Evolutionary conservation across 2,797 vertebrate species (phyloP).

Genomic region (Myotis pilosus): DNA sequence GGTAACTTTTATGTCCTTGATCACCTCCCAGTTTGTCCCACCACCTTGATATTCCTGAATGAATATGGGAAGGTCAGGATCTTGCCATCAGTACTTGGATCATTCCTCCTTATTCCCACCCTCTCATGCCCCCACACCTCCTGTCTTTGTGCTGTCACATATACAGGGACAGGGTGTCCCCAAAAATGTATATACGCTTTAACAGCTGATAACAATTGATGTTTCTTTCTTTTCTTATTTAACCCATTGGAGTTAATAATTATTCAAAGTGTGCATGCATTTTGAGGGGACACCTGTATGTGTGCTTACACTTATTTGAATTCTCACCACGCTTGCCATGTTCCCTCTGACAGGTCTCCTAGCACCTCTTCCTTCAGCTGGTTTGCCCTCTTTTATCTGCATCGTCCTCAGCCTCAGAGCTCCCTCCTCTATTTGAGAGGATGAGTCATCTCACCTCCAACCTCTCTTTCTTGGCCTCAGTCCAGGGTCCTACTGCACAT

Average conservation of each 20-base stretch:
- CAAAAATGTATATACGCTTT: no score
- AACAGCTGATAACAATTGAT: no score
- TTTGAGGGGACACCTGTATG: no score
- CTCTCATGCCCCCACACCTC: background rate
- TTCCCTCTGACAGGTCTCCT: background rate
- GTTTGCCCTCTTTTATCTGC: background rate
- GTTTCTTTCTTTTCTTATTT: no score
- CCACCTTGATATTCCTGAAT: background rate
- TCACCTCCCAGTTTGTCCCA: background rate
- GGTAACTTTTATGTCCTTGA: background rate
- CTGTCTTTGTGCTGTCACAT: background rate
- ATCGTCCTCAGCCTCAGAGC: background rate
- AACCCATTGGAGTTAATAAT: no score
- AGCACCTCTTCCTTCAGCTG: background rate
- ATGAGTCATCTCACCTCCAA: slow-evolving; percentile 21
- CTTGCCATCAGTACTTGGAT: background rate
- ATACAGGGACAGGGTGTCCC: no score
- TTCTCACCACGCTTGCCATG: background rate
- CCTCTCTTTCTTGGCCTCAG: background rate
- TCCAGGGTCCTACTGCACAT: background rate
- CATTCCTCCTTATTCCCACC: background rate
- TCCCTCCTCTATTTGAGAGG: background rate
- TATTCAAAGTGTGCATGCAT: no score
- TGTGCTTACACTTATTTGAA: background rate
- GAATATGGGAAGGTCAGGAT: background rate